phyloP scores from a whole-genome alignment of 2,888 invertebrate genomes.

The Nudaria mundana region DNA sequence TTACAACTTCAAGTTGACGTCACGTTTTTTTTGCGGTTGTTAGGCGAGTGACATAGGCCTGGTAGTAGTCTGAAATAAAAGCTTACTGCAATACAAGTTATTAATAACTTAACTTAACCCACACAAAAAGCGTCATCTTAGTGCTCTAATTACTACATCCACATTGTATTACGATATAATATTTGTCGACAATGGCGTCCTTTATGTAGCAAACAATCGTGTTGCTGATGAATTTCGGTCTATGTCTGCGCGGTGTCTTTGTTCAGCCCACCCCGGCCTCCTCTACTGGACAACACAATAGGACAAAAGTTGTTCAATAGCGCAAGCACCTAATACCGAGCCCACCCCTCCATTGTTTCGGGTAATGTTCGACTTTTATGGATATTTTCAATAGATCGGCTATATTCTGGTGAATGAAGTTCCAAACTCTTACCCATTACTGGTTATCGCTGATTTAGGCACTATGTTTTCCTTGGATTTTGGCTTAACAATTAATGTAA shows the following conservation, averaged over 20 bases:
- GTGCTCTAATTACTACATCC: slow-evolving; percentile 73
- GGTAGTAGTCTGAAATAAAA: too few relatives aligned
- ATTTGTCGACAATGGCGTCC: slow-evolving; percentile 79
- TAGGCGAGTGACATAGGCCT: too few relatives aligned
- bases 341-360: slow-evolving; percentile 78
- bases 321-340: slow-evolving; percentile 79
- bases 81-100: too few relatives aligned
- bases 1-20: too few relatives aligned
- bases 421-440: slow-evolving; percentile 56
- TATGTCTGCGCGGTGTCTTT: slow-evolving; percentile 78
- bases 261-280: slow-evolving; percentile 61
- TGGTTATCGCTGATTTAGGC: slow-evolving; percentile 33
- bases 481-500: neutral
- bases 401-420: slow-evolving; percentile 75
- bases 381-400: slow-evolving; percentile 80
- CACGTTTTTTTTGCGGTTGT: too few relatives aligned
- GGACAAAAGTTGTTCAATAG: slow-evolving; percentile 81
- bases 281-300: slow-evolving; percentile 79
- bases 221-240: slow-evolving; percentile 81
- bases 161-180: slow-evolving; percentile 78
- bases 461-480: slow-evolving; percentile 39
- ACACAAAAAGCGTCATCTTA: slow-evolving; percentile 39
- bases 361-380: slow-evolving; percentile 81
- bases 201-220: slow-evolving; percentile 81
- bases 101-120: too few relatives aligned